A percentile compares a stretch with the other conserved stretches of the same genome.
Evolutionary conservation across 2,888 invertebrate species (phyloP).

Genomic region (Epistrophe eligans): DNA sequence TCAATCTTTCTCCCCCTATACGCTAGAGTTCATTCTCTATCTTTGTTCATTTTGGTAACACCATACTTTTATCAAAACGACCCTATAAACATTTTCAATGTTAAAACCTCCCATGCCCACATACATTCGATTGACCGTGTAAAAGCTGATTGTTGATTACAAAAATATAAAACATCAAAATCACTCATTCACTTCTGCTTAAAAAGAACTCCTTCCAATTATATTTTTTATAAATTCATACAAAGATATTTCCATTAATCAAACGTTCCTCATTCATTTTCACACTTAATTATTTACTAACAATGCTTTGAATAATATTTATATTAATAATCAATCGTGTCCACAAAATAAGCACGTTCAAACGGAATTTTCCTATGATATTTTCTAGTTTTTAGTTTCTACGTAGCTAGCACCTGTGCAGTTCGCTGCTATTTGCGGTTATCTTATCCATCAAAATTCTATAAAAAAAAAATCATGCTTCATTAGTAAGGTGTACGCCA

Average conservation of each 20-base stretch:
- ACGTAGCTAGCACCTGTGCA: background rate
- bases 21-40: too few species aligned
- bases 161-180: too few species aligned
- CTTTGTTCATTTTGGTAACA: too few species aligned
- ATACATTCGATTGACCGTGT: too few species aligned
- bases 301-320: background rate
- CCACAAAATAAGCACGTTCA: slow-evolving; percentile 18
- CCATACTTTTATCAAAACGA: too few species aligned
- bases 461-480: background rate
- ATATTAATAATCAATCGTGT: slow-evolving; percentile 10
- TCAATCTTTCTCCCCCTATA: too few species aligned
- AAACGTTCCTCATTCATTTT: background rate
- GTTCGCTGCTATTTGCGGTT: background rate
- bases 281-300: background rate
- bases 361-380: slow-evolving; percentile 13
- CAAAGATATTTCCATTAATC: background rate
- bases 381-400: background rate
- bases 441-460: background rate
- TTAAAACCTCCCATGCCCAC: too few species aligned
- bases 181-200: too few species aligned
- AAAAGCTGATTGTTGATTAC: too few species aligned
- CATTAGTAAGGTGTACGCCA: background rate
- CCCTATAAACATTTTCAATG: too few species aligned
- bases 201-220: too few species aligned
- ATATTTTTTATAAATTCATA: too few species aligned